Evolutionary conservation across 1,140 invertebrate species (phyloP).

Genomic region (Parapsyche elsis): DNA sequence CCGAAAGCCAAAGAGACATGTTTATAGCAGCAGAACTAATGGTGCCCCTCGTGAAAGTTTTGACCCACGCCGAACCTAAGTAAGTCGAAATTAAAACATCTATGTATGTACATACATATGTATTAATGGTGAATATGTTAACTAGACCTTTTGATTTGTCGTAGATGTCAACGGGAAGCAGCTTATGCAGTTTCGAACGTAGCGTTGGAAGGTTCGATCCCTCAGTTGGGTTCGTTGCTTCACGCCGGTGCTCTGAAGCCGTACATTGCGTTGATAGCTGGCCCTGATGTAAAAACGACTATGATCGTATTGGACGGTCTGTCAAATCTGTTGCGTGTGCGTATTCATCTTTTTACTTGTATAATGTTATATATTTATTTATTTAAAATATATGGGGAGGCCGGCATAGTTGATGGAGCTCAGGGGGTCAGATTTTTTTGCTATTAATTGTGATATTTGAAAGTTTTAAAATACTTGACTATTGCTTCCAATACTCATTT

Average conservation of each 20-base stretch:
- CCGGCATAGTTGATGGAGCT: too few species aligned
- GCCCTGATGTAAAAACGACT: constrained; percentile 82
- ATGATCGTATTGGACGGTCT: constrained; percentile 91
- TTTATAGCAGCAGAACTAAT: constrained; percentile 90
- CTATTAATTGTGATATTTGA: too few species aligned
- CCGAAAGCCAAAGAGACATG: constrained; percentile 92
- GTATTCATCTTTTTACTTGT: neutral
- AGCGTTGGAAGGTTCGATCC: constrained; percentile 91
- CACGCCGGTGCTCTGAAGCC: constrained; percentile 87
- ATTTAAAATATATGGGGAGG: too few species aligned
- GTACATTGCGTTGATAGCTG: constrained; percentile 84
- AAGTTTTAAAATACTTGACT: too few species aligned
- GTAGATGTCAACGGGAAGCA: constrained; percentile 97
- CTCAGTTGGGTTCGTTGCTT: constrained; percentile 87
- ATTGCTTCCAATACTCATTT: too few species aligned
- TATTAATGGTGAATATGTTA: neutral
- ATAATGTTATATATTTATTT: constrained; percentile 22
- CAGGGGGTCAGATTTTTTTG: too few species aligned
- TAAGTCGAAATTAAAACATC: constrained; percentile 67
- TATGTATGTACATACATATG: neutral
- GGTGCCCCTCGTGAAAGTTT: constrained; percentile 76
- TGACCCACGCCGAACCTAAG: constrained; percentile 81
- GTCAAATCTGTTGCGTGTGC: constrained; percentile 78
- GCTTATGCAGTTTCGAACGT: constrained; percentile 98
- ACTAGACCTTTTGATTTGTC: neutral